Base-by-base conservation (phyloP, 2,888 invertebrate species). In the Lucinisca nassula region DNA sequence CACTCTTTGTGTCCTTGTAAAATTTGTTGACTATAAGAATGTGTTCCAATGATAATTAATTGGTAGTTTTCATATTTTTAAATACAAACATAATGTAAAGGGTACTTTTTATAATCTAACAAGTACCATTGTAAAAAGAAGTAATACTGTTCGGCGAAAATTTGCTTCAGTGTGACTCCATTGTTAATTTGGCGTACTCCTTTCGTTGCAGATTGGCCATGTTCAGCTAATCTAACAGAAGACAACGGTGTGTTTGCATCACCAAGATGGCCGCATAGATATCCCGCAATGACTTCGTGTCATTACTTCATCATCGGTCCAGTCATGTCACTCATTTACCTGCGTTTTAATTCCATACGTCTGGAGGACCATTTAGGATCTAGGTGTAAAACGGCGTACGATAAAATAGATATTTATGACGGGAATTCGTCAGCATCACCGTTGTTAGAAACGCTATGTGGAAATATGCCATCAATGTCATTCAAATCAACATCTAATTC, bases 221-320 rank as follows among this genome's bases (percentile, higher is more conserved):
- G 95, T 90, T 91, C 93, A 37, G 92, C 92, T 17, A 78, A 87
- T 17, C 87, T 95, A 45, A 92, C 88, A 1, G 88, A 91, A 1
- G 93, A 93, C 70, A 91, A 94, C 61, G 95, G 95, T 1, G 94
- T 95, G 88, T 90, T 95, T 51, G 95, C 95, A 8, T 95, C 95
- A 4, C 95, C 95, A 3, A 87, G 92, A 67, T 95, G 95, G 95
- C 95, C 95, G 6, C 92, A 89, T 21, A 89, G 90, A 49, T 95
- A 95, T 86, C 92, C 93, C 0, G 87, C 95, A 6, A 81, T 88
- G 21, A 84, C 91, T 2, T 87, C 92, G 32, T 95, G 95, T 85
- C 85, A 90, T 12, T 95, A 95, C 95, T 89, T 90, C 6, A 92
- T 95, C 17, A 86, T 87, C 30, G 94, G 94, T 8, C 95, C 95